These are phyloP conservation scores for Drosophila nr. medialis DNA, from an alignment of 2,888 invertebrate genomes.

Conservation along the genomic window DNA sequence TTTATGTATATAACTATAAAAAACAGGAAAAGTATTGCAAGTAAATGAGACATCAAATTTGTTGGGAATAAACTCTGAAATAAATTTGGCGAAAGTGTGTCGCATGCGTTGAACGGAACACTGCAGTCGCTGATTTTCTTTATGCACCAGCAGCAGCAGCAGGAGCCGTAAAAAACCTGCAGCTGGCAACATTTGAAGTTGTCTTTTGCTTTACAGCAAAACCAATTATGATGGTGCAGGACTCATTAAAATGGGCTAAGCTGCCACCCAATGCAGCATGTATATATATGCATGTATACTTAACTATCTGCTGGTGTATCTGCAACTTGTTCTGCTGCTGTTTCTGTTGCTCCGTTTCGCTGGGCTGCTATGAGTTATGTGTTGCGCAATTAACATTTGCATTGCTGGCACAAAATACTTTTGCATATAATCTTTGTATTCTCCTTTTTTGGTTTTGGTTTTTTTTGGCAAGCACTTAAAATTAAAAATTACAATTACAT, in stretches of 20 bases:
- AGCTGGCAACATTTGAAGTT: slow-evolving; percentile 50
- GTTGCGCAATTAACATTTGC: slow-evolving; percentile 79
- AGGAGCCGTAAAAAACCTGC: slow-evolving; percentile 11
- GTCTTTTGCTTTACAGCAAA: slow-evolving; percentile 37
- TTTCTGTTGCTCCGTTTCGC: not conserved
- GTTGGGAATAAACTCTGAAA: not conserved
- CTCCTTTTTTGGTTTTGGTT: not conserved
- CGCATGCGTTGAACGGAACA: slow-evolving; percentile 19
- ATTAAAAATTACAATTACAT: slow-evolving; percentile 80
- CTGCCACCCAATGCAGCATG: slow-evolving; percentile 20
- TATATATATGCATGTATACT: not conserved
- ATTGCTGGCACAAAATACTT: slow-evolving; percentile 71
- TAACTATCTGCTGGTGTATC: slow-evolving; percentile 15
- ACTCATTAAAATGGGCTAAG: slow-evolving; percentile 50
- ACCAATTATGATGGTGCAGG: slow-evolving; percentile 61
- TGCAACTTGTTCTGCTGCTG: slow-evolving; percentile 9
- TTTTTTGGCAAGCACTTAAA: slow-evolving; percentile 74
- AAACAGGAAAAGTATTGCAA: not conserved
- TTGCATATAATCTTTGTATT: slow-evolving; percentile 45
- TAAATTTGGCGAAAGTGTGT: slow-evolving; percentile 2
- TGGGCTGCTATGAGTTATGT: slow-evolving; percentile 66
- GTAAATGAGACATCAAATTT: not conserved
- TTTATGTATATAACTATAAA: not conserved
- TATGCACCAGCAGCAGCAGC: slow-evolving; percentile 13
- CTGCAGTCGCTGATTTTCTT: slow-evolving; percentile 11